Evolutionary conservation across 2,888 invertebrate genomes (phyloP).

Genomic region (Formica aserva): DNA sequence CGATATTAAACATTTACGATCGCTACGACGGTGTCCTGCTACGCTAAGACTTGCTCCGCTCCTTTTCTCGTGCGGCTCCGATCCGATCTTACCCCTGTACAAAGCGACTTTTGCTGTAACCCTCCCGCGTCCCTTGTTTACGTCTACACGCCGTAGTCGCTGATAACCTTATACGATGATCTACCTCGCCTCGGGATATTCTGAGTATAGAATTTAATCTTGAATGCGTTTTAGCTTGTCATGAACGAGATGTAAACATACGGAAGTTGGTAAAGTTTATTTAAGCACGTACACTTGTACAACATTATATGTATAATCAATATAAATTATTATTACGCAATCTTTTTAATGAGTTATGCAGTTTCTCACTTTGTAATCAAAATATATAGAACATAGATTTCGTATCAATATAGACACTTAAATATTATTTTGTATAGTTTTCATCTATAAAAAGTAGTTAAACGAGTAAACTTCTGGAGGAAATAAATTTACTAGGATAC

Average conservation of each 20-base stretch:
- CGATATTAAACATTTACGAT: slow-evolving; percentile 86
- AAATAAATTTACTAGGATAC: slow-evolving; percentile 38
- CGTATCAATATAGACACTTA: background rate
- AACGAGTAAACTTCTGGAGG: slow-evolving; percentile 4
- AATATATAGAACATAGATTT: background rate
- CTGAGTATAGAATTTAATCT: background rate
- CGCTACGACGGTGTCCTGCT: slow-evolving; percentile 76
- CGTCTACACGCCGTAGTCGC: slow-evolving; percentile 64
- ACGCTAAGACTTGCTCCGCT: slow-evolving; percentile 71
- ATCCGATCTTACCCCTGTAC: slow-evolving; percentile 73
- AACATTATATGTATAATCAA: background rate
- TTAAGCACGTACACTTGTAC: background rate
- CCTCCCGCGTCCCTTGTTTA: slow-evolving; percentile 65
- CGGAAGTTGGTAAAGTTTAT: slow-evolving; percentile 18
- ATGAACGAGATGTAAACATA: slow-evolving; percentile 13
- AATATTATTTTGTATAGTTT: background rate
- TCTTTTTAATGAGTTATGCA: background rate
- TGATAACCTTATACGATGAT: slow-evolving; percentile 70
- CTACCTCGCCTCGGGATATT: slow-evolving; percentile 53
- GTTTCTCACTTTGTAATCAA: background rate
- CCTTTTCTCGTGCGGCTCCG: slow-evolving; percentile 68
- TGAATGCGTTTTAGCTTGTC: slow-evolving; percentile 31
- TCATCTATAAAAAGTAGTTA: slow-evolving; percentile 2
- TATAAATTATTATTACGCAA: background rate
- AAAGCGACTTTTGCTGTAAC: slow-evolving; percentile 62